phyloP scores from a whole-genome alignment of 2,113 vertebrate species.

The Chlamydotis undulata region DNA sequence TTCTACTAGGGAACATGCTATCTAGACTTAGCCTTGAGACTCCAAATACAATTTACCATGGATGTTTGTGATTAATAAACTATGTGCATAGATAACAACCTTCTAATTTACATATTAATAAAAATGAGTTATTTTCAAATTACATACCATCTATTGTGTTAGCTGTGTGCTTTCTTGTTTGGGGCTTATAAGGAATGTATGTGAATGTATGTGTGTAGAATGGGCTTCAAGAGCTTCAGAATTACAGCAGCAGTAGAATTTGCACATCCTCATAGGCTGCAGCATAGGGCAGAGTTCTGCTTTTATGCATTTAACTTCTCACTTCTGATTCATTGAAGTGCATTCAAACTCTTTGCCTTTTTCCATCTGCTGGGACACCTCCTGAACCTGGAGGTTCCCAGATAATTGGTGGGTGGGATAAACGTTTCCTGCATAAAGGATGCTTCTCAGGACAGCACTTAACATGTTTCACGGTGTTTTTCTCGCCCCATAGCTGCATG shows the following conservation, averaged over 20 bases:
- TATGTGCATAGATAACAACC: neutral
- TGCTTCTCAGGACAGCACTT: neutral
- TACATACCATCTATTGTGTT: neutral
- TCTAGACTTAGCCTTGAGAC: neutral
- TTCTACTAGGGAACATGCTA: neutral
- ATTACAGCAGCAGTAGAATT: neutral
- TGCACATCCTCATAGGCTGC: neutral
- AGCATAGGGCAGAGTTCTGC: neutral
- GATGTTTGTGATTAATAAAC: neutral
- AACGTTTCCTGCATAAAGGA: neutral
- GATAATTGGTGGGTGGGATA: neutral
- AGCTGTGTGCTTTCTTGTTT: neutral
- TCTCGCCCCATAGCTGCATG: neutral
- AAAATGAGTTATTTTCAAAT: neutral
- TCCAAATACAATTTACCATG: neutral
- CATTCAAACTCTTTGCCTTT: neutral
- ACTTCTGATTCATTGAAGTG: neutral
- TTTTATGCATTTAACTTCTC: neutral
- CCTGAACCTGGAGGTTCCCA: neutral
- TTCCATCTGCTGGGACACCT: neutral
- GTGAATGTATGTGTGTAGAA: neutral
- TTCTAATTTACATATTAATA: constrained; percentile 7
- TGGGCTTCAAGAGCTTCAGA: neutral
- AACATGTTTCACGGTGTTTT: neutral
- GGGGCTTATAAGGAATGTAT: neutral